A percentile compares a stretch with the other conserved stretches of the same genome.
Evolutionary conservation across 2,113 vertebrate genomes (phyloP).

Genomic region (Tautogolabrus adspersus): DNA sequence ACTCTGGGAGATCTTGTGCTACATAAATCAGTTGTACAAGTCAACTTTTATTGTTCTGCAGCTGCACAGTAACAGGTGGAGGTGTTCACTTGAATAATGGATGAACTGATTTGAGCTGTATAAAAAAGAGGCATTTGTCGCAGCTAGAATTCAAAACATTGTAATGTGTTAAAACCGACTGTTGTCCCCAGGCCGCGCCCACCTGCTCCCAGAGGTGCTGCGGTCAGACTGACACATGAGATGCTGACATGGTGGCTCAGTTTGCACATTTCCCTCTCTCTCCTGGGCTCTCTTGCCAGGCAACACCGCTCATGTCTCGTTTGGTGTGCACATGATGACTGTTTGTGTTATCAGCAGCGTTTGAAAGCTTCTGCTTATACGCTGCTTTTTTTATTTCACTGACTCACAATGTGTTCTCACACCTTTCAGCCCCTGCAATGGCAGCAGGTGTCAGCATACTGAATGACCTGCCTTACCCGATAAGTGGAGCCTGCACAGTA

Average conservation of each 20-base stretch:
- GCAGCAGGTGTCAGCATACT: constrained; percentile 89
- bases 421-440: constrained; percentile 86
- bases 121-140: neutral
- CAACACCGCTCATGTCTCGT: constrained; percentile 55
- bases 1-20: constrained; percentile 21
- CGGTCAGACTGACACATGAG: constrained; percentile 50
- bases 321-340: constrained; percentile 28
- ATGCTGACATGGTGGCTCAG: constrained; percentile 50
- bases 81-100: constrained; percentile 19
- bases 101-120: constrained; percentile 6
- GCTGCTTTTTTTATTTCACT: constrained; percentile 12
- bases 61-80: neutral
- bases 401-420: constrained; percentile 61
- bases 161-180: neutral
- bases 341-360: constrained; percentile 49
- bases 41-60: neutral
- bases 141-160: neutral
- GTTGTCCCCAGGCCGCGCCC: constrained; percentile 22
- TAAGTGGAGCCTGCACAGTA: constrained; percentile 72
- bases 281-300: constrained; percentile 44
- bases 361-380: neutral
- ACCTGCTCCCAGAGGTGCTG: constrained; percentile 53
- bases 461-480: constrained; percentile 83
- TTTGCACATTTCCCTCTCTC: constrained; percentile 49
- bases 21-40: constrained; percentile 30